These are phyloP conservation scores for Plusia festucae DNA, from an alignment of 2,888 invertebrate species.

Conservation along the genomic window DNA sequence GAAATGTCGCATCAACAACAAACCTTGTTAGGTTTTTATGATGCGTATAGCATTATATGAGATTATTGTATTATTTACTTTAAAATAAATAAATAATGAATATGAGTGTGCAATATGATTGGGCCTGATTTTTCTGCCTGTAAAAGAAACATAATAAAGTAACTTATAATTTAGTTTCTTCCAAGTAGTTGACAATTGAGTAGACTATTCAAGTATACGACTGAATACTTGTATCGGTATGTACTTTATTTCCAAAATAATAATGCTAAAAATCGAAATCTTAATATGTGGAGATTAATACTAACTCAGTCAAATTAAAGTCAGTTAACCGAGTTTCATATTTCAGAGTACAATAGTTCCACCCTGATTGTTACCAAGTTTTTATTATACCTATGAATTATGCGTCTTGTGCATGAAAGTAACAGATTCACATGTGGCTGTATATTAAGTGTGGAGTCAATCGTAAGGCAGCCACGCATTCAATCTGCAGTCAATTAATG, in stretches of 20 bases:
- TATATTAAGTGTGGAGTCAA: neutral
- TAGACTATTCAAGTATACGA: too few relatives aligned
- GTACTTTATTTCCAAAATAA: neutral
- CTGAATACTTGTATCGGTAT: neutral
- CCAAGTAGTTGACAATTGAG: too few relatives aligned
- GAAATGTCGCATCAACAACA: too few relatives aligned
- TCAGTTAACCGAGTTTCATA: constrained; percentile 55
- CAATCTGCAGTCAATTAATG: neutral
- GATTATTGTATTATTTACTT: too few relatives aligned
- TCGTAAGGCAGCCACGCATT: neutral
- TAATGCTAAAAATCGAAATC: neutral
- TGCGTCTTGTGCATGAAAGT: constrained; percentile 46
- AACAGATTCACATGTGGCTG: constrained; percentile 18
- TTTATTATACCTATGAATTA: constrained; percentile 45
- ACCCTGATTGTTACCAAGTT: constrained; percentile 51
- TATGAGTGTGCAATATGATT: too few relatives aligned
- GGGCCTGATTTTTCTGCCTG: too few relatives aligned
- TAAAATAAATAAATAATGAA: too few relatives aligned
- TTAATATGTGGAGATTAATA: constrained; percentile 13
- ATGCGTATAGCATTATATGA: too few relatives aligned
- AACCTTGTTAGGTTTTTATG: too few relatives aligned
- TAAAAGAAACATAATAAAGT: too few relatives aligned
- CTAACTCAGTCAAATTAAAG: constrained; percentile 38
- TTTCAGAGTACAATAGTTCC: constrained; percentile 53
- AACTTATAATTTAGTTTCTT: too few relatives aligned